Percentiles rank a stretch among this genome's conserved stretches.
phyloP scores from a whole-genome alignment of 2,797 vertebrate species.

The Antennarius maculatus region DNA sequence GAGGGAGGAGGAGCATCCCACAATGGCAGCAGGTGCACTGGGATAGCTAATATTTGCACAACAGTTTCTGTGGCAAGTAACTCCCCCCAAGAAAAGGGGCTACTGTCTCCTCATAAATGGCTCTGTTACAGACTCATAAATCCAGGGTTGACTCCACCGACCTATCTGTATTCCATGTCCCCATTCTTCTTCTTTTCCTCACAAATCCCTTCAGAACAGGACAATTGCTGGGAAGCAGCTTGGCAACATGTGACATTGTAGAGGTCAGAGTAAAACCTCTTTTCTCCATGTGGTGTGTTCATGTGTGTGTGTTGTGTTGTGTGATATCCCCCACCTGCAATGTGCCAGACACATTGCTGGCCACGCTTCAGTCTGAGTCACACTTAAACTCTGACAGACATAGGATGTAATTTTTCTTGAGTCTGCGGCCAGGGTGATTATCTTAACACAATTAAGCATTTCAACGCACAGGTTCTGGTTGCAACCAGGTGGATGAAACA shows the following conservation, averaged over 20 bases:
- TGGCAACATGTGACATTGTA: slow-evolving; percentile 77
- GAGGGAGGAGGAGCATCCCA: slow-evolving; percentile 61
- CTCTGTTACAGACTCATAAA: slow-evolving; percentile 78
- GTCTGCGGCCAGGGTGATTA: slow-evolving; percentile 5
- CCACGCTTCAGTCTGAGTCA: slow-evolving; percentile 43
- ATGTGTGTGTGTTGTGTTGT: slow-evolving; percentile 12
- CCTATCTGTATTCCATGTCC: slow-evolving; percentile 43
- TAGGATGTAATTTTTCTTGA: slow-evolving; percentile 25
- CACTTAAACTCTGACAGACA: slow-evolving; percentile 48
- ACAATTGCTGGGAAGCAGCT: slow-evolving; percentile 82
- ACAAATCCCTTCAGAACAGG: slow-evolving; percentile 71
- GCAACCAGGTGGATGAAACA: too few relatives aligned
- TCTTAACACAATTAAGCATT: neutral
- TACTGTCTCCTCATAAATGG: slow-evolving; percentile 75
- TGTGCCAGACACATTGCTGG: slow-evolving; percentile 43
- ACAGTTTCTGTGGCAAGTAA: slow-evolving; percentile 71
- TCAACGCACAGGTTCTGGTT: too few relatives aligned
- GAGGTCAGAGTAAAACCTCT: slow-evolving; percentile 75
- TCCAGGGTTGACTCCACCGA: slow-evolving; percentile 70
- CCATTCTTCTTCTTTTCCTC: slow-evolving; percentile 51
- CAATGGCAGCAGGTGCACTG: slow-evolving; percentile 84
- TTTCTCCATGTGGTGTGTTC: slow-evolving; percentile 34
- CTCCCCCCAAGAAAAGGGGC: slow-evolving; percentile 68
- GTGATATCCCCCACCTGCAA: slow-evolving; percentile 34
- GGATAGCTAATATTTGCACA: slow-evolving; percentile 82